Conservation (phyloP, 2,888 invertebrate genomes). For the Subacronicta megacephala region DNA sequence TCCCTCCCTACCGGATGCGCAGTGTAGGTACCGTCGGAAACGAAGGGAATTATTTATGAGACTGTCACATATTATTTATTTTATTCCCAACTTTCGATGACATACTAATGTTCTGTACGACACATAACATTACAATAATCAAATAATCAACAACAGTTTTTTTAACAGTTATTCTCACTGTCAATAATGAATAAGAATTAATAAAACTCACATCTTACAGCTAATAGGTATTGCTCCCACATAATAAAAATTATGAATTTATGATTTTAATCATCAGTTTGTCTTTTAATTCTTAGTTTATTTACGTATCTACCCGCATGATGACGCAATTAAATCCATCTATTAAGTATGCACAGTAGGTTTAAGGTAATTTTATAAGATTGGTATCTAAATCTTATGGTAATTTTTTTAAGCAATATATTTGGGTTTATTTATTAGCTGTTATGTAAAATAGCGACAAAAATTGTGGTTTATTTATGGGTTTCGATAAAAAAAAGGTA, state of each 20-base stretch:
- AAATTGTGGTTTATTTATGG: constrained; percentile 28
- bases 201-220: constrained; percentile 35
- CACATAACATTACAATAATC: constrained; percentile 62
- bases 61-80: constrained; percentile 77
- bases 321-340: constrained; percentile 38
- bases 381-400: constrained; percentile 36
- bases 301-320: constrained; percentile 39
- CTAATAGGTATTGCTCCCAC: constrained; percentile 25
- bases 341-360: constrained; percentile 29
- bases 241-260: constrained; percentile 46
- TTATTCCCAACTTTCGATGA: constrained; percentile 73
- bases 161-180: constrained; percentile 16
- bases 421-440: constrained; percentile 44
- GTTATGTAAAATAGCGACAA: constrained; percentile 42
- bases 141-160: constrained; percentile 50
- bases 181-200: constrained; percentile 26
- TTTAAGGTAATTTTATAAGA: constrained; percentile 37
- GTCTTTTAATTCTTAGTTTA: constrained; percentile 31
- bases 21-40: constrained; percentile 80
- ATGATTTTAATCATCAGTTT: constrained; percentile 35
- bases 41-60: constrained; percentile 75
- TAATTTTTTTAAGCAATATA: constrained; percentile 37
- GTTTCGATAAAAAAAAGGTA: constrained; percentile 25
- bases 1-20: constrained; percentile 79
- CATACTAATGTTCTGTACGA: constrained; percentile 75